Evolutionary conservation across 2,888 invertebrate genomes (phyloP).

Genomic region (Chorisops tibialis): DNA sequence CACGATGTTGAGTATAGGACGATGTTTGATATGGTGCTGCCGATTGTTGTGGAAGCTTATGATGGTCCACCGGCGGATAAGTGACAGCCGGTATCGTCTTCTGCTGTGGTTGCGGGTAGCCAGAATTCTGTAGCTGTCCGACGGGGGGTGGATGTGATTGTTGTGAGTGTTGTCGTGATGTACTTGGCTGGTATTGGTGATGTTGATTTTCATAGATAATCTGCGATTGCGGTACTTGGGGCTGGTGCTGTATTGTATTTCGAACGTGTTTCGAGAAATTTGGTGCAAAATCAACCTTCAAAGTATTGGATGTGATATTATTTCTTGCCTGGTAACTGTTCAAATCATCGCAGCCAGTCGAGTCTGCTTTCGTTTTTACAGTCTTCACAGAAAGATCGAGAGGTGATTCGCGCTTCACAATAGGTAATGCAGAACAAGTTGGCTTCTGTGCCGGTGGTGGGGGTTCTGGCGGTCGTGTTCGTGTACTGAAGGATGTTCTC

Average conservation of each 20-base stretch:
- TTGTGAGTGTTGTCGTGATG: background rate
- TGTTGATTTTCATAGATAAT: background rate
- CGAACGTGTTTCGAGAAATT: constrained; percentile 56
- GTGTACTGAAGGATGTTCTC: background rate
- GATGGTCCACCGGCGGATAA: background rate
- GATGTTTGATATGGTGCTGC: background rate
- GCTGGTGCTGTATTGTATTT: background rate
- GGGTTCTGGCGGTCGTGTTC: constrained; percentile 5
- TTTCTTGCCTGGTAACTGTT: constrained; percentile 35
- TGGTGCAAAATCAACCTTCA: constrained; percentile 76
- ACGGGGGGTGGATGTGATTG: background rate
- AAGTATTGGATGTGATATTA: constrained; percentile 52
- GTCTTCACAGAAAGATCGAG: constrained; percentile 87
- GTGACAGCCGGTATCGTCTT: background rate
- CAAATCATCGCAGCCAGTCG: constrained; percentile 68
- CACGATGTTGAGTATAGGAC: background rate
- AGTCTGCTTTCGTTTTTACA: constrained; percentile 82
- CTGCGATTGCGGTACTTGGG: background rate
- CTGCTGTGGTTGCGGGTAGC: background rate
- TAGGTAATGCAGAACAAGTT: background rate
- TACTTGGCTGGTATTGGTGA: background rate
- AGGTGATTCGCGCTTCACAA: constrained; percentile 56
- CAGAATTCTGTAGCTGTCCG: background rate
- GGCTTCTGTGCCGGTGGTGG: constrained; percentile 8
- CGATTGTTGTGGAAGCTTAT: background rate